phyloP scores from a whole-genome alignment of 2,888 invertebrate genomes.

The Steinernema hermaphroditum region DNA sequence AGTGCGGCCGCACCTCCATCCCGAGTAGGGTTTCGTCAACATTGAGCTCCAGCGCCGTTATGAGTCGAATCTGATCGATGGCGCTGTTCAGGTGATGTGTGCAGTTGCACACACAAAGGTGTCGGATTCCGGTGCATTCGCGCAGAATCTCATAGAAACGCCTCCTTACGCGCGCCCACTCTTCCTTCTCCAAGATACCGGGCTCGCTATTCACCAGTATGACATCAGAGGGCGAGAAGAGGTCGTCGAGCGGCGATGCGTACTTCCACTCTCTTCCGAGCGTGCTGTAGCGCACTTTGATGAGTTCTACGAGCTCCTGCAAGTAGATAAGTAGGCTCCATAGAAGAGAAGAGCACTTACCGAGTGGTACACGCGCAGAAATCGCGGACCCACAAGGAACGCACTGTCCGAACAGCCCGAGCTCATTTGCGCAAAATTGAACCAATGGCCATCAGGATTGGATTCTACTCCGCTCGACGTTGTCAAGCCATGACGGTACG shows the following conservation, averaged over 20 bases:
- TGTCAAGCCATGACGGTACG: conserved; percentile 6
- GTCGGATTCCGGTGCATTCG: conserved; percentile 12
- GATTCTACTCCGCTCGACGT: conserved; percentile 20
- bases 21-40: conserved; percentile 4
- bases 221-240: conserved; percentile 12
- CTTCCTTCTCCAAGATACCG: conserved; percentile 3
- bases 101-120: conserved; percentile 12
- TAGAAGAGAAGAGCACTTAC: neutral
- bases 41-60: conserved; percentile 14
- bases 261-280: conserved; percentile 5
- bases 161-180: neutral
- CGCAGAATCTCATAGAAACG: conserved; percentile 4
- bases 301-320: conserved; percentile 9
- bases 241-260: neutral
- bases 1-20: conserved; percentile 18
- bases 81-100: conserved; percentile 21
- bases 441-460: conserved; percentile 52
- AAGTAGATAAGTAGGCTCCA: neutral
- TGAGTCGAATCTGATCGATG: neutral
- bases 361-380: neutral
- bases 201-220: conserved; percentile 11
- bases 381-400: conserved; percentile 1
- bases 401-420: conserved; percentile 7
- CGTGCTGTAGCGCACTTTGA: conserved; percentile 10
- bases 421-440: conserved; percentile 32